phyloP scores from a whole-genome alignment of 2,888 invertebrate genomes.

The Bombyx huttoni region DNA sequence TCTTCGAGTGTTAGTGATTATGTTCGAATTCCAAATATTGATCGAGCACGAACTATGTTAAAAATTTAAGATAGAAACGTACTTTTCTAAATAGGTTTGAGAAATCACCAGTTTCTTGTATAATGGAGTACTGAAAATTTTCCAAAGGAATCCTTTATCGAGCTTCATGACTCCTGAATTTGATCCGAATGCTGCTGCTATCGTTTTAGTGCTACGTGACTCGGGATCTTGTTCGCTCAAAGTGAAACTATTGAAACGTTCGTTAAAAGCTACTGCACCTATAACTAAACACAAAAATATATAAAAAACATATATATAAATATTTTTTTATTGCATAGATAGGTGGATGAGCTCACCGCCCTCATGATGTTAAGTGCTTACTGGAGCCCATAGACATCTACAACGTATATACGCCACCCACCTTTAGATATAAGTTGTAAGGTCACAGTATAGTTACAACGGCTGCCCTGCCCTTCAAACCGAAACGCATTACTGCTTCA shows the following conservation, averaged over 20 bases:
- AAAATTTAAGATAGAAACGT: slow-evolving; percentile 6
- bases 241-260: slow-evolving; percentile 78
- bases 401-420: too few species aligned
- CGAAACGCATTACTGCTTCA: too few species aligned
- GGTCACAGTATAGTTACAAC: too few species aligned
- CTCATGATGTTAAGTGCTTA: too few species aligned
- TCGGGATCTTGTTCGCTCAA: slow-evolving; percentile 65
- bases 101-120: slow-evolving; percentile 78
- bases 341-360: too few species aligned
- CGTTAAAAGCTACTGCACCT: slow-evolving; percentile 79
- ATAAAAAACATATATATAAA: neutral
- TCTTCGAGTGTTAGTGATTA: too few species aligned
- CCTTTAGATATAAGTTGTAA: too few species aligned
- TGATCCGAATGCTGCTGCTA: slow-evolving; percentile 80
- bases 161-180: slow-evolving; percentile 79
- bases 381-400: too few species aligned
- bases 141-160: slow-evolving; percentile 83
- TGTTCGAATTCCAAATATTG: too few species aligned
- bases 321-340: neutral
- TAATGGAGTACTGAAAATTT: slow-evolving; percentile 78
- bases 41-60: neutral
- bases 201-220: slow-evolving; percentile 78
- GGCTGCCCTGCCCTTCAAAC: too few species aligned
- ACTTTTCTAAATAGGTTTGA: slow-evolving; percentile 80
- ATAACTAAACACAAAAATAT: slow-evolving; percentile 74